A percentile compares a stretch with the other conserved stretches of the same genome.
These are phyloP conservation scores for Acinonyx jubatus DNA, from an alignment of 2,113 vertebrate species.

Conservation along the genomic window DNA sequence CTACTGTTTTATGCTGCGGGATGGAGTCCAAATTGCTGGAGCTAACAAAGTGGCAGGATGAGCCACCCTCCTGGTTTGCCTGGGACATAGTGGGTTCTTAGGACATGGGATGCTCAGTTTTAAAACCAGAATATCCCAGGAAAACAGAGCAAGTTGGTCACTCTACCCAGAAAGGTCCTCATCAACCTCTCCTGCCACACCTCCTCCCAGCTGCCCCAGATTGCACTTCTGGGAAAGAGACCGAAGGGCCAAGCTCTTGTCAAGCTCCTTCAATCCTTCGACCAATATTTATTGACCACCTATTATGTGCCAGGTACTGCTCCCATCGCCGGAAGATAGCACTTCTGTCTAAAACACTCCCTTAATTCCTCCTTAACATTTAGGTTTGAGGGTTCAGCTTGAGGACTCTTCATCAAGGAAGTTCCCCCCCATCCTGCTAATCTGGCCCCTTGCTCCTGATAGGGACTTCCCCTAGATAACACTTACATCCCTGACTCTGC, in stretches of 20 bases:
- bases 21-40: neutral
- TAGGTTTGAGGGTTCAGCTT: neutral
- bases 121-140: neutral
- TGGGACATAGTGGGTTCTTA: neutral
- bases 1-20: neutral
- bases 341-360: neutral
- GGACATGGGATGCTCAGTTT: neutral
- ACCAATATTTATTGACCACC: neutral
- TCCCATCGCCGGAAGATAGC: neutral
- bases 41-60: rapidly evolving
- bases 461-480: no score
- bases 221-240: neutral
- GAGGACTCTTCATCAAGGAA: neutral
- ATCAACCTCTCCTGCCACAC: neutral
- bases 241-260: neutral
- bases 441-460: neutral
- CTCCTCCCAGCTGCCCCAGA: neutral
- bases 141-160: neutral
- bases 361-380: neutral
- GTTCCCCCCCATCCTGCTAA: neutral
- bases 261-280: neutral
- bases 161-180: neutral
- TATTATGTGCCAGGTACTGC: neutral
- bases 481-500: neutral
- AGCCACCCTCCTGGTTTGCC: neutral